Conservation (phyloP, 2,113 vertebrate species). For the Axis porcinus region DNA sequence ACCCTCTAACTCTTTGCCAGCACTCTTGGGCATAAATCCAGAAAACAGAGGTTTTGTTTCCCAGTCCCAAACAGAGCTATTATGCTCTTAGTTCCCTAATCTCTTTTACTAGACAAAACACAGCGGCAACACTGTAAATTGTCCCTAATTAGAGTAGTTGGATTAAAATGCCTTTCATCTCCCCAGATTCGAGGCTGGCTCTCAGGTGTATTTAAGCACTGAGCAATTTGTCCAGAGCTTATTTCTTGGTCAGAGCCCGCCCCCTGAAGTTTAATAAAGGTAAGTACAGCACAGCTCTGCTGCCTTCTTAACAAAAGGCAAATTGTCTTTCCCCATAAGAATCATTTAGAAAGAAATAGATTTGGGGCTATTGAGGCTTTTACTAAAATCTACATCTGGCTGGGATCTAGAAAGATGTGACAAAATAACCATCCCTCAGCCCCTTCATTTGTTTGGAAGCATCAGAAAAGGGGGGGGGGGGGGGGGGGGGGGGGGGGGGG, state of each 20-base stretch:
- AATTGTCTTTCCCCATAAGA: not conserved
- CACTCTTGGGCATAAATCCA: slow-evolving; percentile 15
- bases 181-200: not conserved
- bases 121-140: not conserved
- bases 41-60: slow-evolving; percentile 45
- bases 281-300: not conserved
- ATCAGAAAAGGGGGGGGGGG: not conserved
- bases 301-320: not conserved
- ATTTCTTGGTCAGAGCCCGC: slow-evolving; percentile 33
- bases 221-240: not conserved
- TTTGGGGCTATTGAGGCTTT: not conserved
- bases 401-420: not conserved
- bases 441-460: not conserved
- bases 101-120: slow-evolving; percentile 39
- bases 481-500: no score
- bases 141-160: slow-evolving; percentile 52
- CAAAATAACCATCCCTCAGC: not conserved
- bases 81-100: slow-evolving; percentile 18
- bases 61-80: not conserved
- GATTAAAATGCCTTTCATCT: not conserved
- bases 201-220: not conserved
- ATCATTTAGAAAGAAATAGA: not conserved
- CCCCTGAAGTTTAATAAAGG: slow-evolving; percentile 46
- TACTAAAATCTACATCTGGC: not conserved
- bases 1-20: slow-evolving; percentile 35